Evolutionary conservation across 2,113 vertebrate genomes (phyloP).

Genomic region (Eira barbara): DNA sequence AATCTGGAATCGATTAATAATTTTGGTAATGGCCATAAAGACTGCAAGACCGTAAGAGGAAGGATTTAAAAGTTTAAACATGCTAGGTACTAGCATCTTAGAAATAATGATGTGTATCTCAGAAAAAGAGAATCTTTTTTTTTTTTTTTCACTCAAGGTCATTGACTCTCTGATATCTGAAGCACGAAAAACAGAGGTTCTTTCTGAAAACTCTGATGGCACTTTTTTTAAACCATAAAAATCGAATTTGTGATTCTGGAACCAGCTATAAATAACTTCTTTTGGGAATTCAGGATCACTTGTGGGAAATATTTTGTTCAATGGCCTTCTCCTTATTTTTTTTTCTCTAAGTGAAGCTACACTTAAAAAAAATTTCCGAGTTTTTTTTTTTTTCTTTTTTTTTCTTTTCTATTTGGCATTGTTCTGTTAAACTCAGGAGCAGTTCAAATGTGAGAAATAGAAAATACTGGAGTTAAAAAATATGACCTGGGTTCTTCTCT

Average conservation of each 20-base stretch:
- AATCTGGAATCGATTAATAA: neutral
- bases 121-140: neutral
- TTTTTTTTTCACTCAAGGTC: neutral
- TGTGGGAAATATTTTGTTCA: neutral
- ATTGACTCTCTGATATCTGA: neutral
- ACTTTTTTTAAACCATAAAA: conserved; percentile 22
- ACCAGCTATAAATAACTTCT: conserved; percentile 38
- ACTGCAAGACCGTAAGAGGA: neutral
- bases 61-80: conserved; percentile 20
- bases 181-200: conserved; percentile 26
- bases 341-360: neutral
- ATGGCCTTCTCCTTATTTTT: conserved; percentile 11
- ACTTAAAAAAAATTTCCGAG: neutral
- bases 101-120: neutral
- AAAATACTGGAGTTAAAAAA: conserved; percentile 37
- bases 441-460: neutral
- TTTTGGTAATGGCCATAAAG: neutral
- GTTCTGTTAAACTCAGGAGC: neutral
- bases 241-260: conserved; percentile 9
- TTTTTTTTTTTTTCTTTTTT: neutral
- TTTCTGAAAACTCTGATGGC: conserved; percentile 23
- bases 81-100: neutral
- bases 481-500: neutral
- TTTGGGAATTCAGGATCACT: conserved; percentile 1
- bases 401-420: neutral